Conservation (phyloP, 2,797 vertebrate genomes). For the Acipenser transmontanus region DNA sequence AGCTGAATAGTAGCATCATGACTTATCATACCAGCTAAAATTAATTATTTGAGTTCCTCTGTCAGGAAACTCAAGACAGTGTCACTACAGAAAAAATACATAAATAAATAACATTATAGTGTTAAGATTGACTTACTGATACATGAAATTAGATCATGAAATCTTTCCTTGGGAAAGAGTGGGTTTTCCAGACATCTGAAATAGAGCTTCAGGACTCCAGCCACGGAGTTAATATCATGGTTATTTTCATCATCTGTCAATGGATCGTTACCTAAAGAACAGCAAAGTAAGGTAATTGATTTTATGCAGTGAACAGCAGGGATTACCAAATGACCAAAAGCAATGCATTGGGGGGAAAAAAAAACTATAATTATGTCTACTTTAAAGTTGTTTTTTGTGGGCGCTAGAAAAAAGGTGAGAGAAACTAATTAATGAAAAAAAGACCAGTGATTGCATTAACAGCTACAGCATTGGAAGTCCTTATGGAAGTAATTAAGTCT, state of each 20-base stretch:
- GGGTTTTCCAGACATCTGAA: slow-evolving; percentile 96
- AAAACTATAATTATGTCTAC: no score
- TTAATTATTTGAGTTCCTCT: no score
- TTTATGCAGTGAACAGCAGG: no score
- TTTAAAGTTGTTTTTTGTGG: no score
- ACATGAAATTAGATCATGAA: slow-evolving; percentile 91
- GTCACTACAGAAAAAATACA: slow-evolving; percentile 11
- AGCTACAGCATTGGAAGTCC: neutral
- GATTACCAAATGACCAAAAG: no score
- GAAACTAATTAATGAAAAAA: no score
- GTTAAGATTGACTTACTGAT: slow-evolving; percentile 78
- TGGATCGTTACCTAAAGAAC: slow-evolving; percentile 83
- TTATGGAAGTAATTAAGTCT: slow-evolving; percentile 10
- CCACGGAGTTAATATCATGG: slow-evolving; percentile 98
- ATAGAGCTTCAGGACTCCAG: slow-evolving; percentile 94
- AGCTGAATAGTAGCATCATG: no score
- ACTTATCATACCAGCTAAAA: no score
- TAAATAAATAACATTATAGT: neutral
- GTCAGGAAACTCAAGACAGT: neutral
- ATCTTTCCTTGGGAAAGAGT: slow-evolving; percentile 96
- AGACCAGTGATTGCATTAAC: neutral
- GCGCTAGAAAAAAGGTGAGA: no score
- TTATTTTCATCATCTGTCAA: slow-evolving; percentile 91
- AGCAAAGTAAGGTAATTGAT: neutral
- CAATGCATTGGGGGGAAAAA: no score